phyloP scores from a whole-genome alignment of 2,797 vertebrate species.

The Acanthis flammea region DNA sequence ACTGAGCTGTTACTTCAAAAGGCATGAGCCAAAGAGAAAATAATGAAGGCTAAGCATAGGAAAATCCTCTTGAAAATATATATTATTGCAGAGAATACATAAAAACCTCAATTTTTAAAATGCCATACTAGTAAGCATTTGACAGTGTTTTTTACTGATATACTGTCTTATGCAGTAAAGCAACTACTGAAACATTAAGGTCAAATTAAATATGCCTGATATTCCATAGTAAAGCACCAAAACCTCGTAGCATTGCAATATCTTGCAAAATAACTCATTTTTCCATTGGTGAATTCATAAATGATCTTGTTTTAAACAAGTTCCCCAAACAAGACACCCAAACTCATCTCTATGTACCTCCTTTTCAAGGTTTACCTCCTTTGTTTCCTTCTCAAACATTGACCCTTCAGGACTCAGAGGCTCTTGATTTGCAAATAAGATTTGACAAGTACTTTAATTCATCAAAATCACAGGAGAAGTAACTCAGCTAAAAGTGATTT shows the following conservation, averaged over 20 bases:
- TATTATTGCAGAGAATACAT: neutral
- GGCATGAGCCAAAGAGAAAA: conserved; percentile 28
- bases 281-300: neutral
- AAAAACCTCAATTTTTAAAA: neutral
- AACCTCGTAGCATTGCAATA: neutral
- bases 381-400: neutral
- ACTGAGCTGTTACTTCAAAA: conserved; percentile 49
- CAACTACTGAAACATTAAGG: neutral
- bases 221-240: neutral
- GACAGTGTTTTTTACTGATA: neutral
- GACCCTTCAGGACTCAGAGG: neutral
- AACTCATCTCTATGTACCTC: neutral
- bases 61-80: conserved; percentile 2
- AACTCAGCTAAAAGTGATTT: neutral
- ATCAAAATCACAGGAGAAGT: neutral
- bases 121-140: neutral
- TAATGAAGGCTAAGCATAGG: conserved; percentile 34
- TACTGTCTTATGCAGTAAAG: neutral
- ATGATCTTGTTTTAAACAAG: neutral
- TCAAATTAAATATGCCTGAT: neutral
- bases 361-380: neutral
- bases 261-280: neutral
- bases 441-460: neutral
- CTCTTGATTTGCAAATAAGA: neutral
- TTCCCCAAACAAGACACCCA: neutral